Base-by-base conservation (phyloP, 2,113 vertebrate genomes). In the Alligator sinensis region DNA sequence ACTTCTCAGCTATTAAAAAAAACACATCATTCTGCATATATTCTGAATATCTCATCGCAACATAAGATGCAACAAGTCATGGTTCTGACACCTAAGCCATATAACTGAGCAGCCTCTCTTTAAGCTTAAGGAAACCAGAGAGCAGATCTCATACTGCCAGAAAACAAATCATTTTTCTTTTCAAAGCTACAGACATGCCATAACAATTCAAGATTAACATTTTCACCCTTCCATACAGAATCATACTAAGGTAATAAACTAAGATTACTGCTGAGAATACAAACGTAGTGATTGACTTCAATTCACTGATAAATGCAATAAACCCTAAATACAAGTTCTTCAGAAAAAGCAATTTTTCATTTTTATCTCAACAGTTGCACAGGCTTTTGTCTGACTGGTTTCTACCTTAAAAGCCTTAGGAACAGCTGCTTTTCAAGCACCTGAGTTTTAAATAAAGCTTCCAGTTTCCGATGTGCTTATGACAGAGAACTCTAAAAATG, bases 121-220 rank as follows among this genome's bases (percentile, higher is more conserved):
- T 87, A 66, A 89, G 76, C 84, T 58, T 80, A 89, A 89, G 93
- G 61, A 89, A 96, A 96, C 84, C 25, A 84, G 61, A 91, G 68
- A 77, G 85, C 55, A 94, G 64, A 10, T 74, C 82, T 92, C 82
- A 86, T 27, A 77, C 28, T 87, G 80, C 25, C 88, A 92, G 80
- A 92, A 92, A 95, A 92, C 28, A 2, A 92, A 84, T 75, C 25
- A 19, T 82, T 89, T 94, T 89, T 64, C 34, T 87, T 84, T 86
- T 70, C 83, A 77, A 19, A 70, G 72, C 78, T 82, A 86, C 76
- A 88, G 82, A 68, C 81, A 30, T 19, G n/a, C 62, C 59, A 75
- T 75, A 93, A 96, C 92, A 95, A 82, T 80, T 63, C 83, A 80
- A 84, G 85, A 91, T 86, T 86, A 96, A 66, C 55, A 96, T 89